A percentile compares a stretch with the other conserved stretches of the same genome.
These are phyloP conservation scores for Caloenas nicobarica DNA, from an alignment of 2,113 vertebrate species.

Conservation along the genomic window DNA sequence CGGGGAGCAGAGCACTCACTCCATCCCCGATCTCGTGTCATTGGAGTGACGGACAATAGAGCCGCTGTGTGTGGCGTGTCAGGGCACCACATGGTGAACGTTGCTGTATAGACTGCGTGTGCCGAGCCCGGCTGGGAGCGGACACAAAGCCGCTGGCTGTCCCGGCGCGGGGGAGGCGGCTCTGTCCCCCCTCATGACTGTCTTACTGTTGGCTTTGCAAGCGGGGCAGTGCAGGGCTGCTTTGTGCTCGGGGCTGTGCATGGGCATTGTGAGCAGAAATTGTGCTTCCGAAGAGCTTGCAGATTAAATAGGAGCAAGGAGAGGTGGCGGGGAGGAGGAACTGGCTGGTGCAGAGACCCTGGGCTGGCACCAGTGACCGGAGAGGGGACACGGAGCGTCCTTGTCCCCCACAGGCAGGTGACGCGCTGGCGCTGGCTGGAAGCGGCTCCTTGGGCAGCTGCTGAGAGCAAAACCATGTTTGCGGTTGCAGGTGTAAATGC, in stretches of 20 bases:
- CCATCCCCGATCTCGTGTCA: accelerated
- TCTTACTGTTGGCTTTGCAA: not conserved
- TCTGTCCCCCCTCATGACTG: not conserved
- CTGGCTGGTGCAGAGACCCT: not conserved
- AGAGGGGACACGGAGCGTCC: not conserved
- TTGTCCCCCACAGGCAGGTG: accelerated
- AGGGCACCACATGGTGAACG: not conserved
- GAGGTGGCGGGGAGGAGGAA: not conserved
- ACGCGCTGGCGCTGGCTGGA: not conserved
- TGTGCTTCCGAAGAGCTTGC: not conserved
- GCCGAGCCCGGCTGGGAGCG: not conserved
- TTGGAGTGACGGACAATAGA: not conserved
- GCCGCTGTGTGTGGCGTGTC: not conserved
- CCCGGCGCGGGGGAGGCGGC: not conserved
- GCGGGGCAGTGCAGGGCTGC: not conserved
- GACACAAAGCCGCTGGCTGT: not conserved
- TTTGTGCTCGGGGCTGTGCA: not conserved
- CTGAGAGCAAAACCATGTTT: not conserved
- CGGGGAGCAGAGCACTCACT: not conserved
- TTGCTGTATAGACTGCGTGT: not conserved
- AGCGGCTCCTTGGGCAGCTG: not conserved
- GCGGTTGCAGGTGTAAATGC: not conserved
- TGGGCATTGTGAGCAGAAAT: not conserved
- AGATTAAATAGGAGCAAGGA: not conserved
- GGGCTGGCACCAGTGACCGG: not conserved